phyloP scores from a whole-genome alignment of 2,797 vertebrate species.

The Babyrousa celebensis region DNA sequence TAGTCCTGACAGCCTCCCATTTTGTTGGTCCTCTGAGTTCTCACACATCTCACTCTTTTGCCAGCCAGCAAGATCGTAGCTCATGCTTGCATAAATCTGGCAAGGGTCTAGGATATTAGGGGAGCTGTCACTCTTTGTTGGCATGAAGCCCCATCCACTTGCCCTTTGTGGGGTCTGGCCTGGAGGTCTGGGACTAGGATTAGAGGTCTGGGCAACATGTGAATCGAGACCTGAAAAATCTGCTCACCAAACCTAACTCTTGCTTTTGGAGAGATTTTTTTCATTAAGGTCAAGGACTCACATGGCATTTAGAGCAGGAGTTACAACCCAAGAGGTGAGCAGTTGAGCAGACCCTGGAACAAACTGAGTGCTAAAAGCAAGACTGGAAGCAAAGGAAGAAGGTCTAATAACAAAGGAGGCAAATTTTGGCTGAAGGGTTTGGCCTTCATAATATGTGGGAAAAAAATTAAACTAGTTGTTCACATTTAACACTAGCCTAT shows the following conservation, averaged over 20 bases:
- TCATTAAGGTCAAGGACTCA: slow-evolving; percentile 3
- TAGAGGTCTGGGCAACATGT: background rate
- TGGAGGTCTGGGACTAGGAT: background rate
- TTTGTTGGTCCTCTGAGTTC: slow-evolving; percentile 13
- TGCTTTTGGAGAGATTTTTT: slow-evolving; percentile 21
- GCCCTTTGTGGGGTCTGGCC: background rate
- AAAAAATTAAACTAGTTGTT: background rate
- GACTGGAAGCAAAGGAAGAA: slow-evolving; percentile 4
- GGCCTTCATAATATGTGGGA: background rate
- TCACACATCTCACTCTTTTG: slow-evolving; percentile 27
- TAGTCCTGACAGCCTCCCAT: background rate
- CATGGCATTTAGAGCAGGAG: background rate
- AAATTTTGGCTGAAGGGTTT: background rate
- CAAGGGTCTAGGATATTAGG: background rate
- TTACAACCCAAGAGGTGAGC: background rate
- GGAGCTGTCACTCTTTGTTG: slow-evolving; percentile 15
- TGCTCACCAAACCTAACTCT: background rate
- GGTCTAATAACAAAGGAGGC: background rate
- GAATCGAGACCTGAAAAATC: background rate
- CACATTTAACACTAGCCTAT: background rate
- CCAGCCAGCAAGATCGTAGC: slow-evolving; percentile 25
- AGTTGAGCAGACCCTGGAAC: background rate
- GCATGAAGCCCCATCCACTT: background rate
- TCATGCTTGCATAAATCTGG: slow-evolving; percentile 19
- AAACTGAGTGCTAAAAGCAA: background rate